Evolutionary conservation across 2,888 invertebrate species (phyloP).

Genomic region (Lumbricus terrestris): DNA sequence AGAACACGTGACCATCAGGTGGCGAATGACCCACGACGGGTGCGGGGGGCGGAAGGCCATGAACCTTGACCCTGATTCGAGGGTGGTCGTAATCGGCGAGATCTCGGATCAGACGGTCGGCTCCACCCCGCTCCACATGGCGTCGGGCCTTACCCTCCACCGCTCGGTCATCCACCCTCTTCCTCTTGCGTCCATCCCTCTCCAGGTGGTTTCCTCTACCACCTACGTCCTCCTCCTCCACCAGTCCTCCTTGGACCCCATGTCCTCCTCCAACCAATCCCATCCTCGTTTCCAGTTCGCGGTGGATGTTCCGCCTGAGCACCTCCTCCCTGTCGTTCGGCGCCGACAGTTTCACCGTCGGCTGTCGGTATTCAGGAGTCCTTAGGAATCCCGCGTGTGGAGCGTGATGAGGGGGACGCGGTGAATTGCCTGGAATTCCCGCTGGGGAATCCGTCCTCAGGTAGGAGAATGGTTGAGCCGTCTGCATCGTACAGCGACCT

Average conservation of each 20-base stretch:
- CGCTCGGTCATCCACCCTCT: not conserved
- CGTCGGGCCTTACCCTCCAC: not conserved
- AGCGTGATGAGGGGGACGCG: not conserved
- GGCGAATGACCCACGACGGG: not conserved
- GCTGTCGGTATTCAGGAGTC: not conserved
- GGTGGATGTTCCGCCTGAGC: not conserved
- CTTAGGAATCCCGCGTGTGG: not conserved
- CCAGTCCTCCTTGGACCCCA: not conserved
- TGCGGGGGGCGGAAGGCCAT: not conserved
- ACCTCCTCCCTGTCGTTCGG: not conserved
- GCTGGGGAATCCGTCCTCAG: not conserved
- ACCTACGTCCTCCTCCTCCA: not conserved
- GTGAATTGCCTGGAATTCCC: not conserved
- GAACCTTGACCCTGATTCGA: not conserved
- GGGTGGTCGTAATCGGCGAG: not conserved
- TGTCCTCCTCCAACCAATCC: not conserved
- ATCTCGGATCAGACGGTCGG: not conserved
- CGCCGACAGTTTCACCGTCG: not conserved
- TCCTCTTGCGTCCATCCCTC: not conserved
- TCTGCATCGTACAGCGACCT: not conserved
- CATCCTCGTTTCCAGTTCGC: not conserved
- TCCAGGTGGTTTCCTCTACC: not conserved
- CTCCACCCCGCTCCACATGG: not conserved
- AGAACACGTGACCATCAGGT: not conserved
- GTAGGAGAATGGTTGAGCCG: not conserved